A percentile compares a stretch with the other conserved stretches of the same genome.
These are phyloP conservation scores for Cetonia aurata DNA, from an alignment of 2,888 invertebrate genomes.

Conservation along the genomic window DNA sequence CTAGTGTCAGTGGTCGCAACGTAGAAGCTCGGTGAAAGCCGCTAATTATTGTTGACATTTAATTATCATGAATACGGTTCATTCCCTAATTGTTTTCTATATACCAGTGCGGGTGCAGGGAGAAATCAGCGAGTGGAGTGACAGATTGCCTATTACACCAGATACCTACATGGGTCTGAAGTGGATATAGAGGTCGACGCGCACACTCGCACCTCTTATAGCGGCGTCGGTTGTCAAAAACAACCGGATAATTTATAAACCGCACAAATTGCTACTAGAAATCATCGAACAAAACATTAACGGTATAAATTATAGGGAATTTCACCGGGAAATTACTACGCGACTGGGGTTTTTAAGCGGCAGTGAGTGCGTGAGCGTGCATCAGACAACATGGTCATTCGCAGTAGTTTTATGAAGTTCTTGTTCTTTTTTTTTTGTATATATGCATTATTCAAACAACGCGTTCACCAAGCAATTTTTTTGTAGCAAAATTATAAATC, in stretches of 20 bases:
- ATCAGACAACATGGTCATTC: slow-evolving; percentile 27
- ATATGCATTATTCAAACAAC: background rate
- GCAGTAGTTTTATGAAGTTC: slow-evolving; percentile 27
- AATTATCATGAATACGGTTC: slow-evolving; percentile 50
- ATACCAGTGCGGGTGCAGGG: slow-evolving; percentile 26
- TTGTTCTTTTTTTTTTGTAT: slow-evolving; percentile 7
- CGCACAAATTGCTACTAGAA: slow-evolving; percentile 46
- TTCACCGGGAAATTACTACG: slow-evolving; percentile 27
- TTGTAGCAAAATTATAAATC: slow-evolving; percentile 12
- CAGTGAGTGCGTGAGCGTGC: slow-evolving; percentile 5
- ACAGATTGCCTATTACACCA: slow-evolving; percentile 45
- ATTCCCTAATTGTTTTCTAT: slow-evolving; percentile 51
- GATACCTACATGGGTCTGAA: slow-evolving; percentile 13
- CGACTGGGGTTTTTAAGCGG: slow-evolving; percentile 15
- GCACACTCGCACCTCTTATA: slow-evolving; percentile 10
- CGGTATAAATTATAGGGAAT: slow-evolving; percentile 41
- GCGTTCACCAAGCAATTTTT: background rate
- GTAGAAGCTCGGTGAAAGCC: slow-evolving; percentile 43
- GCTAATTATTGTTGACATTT: slow-evolving; percentile 51
- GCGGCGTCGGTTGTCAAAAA: slow-evolving; percentile 45
- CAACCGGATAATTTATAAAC: slow-evolving; percentile 47
- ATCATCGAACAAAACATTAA: slow-evolving; percentile 46
- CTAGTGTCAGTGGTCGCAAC: slow-evolving; percentile 6
- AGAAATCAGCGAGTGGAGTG: slow-evolving; percentile 50
- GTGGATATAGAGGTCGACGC: slow-evolving; percentile 12